Evolutionary conservation across 2,113 vertebrate species (phyloP).

Genomic region (Natator depressus): DNA sequence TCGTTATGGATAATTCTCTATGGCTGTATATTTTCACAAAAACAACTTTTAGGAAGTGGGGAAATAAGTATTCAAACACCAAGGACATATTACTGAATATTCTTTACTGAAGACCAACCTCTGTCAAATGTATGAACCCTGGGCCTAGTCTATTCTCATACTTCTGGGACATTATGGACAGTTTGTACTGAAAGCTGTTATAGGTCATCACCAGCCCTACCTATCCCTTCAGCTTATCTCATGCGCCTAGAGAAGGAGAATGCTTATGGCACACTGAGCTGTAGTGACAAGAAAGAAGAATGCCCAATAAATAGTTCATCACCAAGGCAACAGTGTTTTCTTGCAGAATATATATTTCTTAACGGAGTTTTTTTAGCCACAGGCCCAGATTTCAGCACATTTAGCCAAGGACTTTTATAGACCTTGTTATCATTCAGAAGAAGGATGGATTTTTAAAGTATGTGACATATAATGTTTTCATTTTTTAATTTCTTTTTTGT

Average conservation of each 20-base stretch:
- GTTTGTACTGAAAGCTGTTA: background rate
- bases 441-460: background rate
- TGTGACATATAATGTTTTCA: background rate
- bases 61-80: too few relatives aligned
- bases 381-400: background rate
- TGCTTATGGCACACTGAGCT: background rate
- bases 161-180: fast-evolving
- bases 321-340: conserved; percentile 62
- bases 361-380: background rate
- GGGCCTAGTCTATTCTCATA: background rate
- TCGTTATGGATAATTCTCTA: background rate
- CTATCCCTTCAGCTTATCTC: background rate
- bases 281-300: conserved; percentile 11
- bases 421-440: background rate
- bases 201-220: background rate
- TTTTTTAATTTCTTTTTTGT: background rate
- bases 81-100: background rate
- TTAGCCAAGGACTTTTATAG: background rate
- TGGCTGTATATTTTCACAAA: background rate
- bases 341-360: background rate
- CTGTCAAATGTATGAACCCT: background rate
- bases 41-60: background rate
- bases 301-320: conserved; percentile 5
- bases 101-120: background rate
- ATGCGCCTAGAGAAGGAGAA: background rate